Evolutionary conservation across 1,140 invertebrate species (phyloP).

Genomic region (Ephestia elutella): DNA sequence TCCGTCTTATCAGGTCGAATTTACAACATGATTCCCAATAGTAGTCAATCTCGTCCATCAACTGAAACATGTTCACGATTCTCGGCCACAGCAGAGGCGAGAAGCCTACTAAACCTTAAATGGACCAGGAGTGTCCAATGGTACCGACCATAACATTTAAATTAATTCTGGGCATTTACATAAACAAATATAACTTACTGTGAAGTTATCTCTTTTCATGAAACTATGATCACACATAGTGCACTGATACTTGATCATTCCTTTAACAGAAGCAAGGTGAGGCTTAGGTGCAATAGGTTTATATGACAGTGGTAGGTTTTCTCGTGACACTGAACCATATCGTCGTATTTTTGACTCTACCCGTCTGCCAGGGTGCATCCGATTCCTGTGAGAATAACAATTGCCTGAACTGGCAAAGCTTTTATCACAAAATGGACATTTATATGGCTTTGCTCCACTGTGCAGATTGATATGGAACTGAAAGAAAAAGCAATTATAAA

Average conservation of each 20-base stretch:
- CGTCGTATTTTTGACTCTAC: constrained; percentile 17
- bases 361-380: constrained; percentile 78
- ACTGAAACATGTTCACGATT: too few relatives aligned
- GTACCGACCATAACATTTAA: too few relatives aligned
- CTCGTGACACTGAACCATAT: background rate
- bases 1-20: too few relatives aligned
- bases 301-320: constrained; percentile 1
- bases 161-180: too few relatives aligned
- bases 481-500: constrained; percentile 15
- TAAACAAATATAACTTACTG: constrained; percentile 32
- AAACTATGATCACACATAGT: constrained; percentile 53
- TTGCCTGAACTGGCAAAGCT: constrained; percentile 87
- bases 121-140: too few relatives aligned
- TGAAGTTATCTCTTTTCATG: constrained; percentile 55
- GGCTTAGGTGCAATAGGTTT: constrained; percentile 19
- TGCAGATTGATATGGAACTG: constrained; percentile 87
- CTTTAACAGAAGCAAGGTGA: constrained; percentile 24
- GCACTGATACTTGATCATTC: constrained; percentile 50
- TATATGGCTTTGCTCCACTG: constrained; percentile 86
- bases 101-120: too few relatives aligned
- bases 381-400: constrained; percentile 82
- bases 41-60: too few relatives aligned
- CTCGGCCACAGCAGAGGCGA: too few relatives aligned
- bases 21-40: too few relatives aligned
- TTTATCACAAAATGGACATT: constrained; percentile 87